phyloP scores from a whole-genome alignment of 2,797 vertebrate genomes.

The Eidolon dupreanum region DNA sequence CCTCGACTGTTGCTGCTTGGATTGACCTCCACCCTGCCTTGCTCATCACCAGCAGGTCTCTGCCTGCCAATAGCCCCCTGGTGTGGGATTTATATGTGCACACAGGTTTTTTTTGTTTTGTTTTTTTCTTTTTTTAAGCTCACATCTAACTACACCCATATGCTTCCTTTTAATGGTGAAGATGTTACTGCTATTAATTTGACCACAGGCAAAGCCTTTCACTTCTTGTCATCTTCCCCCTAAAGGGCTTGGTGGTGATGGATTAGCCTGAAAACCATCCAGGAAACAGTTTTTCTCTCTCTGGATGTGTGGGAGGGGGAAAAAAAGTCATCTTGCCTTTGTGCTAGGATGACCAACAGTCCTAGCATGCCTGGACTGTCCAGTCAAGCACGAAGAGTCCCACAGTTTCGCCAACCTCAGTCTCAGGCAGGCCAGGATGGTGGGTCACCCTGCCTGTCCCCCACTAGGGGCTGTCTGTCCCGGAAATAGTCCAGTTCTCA shows the following conservation, averaged over 20 bases:
- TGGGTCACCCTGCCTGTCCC: no score
- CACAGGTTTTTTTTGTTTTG: not conserved
- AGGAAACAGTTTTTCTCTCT: not conserved
- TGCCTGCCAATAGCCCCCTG: not conserved
- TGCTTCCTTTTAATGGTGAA: not conserved
- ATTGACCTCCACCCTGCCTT: rapidly evolving
- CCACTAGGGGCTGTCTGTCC: not conserved
- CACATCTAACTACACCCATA: not conserved
- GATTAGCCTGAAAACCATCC: not conserved
- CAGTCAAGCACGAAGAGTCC: no score
- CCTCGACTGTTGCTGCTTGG: not conserved
- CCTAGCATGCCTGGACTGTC: not conserved
- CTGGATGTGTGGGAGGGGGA: not conserved
- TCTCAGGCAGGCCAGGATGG: no score
- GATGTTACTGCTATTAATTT: not conserved
- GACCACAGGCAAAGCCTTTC: not conserved
- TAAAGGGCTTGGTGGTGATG: not conserved
- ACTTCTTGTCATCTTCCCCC: not conserved
- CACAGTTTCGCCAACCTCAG: no score
- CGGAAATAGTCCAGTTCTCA: not conserved
- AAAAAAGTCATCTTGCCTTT: not conserved
- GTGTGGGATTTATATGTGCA: not conserved
- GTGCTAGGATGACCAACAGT: not conserved
- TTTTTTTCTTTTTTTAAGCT: not conserved
- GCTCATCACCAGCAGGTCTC: no score